Conservation (phyloP, 2,797 vertebrate genomes). For the Megaceryle alcyon region DNA sequence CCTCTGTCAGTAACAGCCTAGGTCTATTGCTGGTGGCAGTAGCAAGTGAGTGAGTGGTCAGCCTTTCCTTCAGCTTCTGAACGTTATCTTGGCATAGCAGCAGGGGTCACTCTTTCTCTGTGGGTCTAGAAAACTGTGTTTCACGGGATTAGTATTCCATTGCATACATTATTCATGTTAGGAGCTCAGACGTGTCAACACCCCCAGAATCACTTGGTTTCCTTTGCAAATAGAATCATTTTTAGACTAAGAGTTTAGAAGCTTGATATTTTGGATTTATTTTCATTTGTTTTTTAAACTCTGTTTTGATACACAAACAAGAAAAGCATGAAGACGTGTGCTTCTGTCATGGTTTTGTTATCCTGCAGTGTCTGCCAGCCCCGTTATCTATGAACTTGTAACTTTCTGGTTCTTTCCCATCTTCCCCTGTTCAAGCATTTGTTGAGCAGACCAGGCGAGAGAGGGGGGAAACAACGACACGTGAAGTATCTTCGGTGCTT, state of each 20-base stretch:
- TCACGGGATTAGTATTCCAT: background rate
- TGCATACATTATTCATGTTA: background rate
- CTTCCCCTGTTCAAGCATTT: background rate
- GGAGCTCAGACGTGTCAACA: background rate
- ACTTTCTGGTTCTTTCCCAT: background rate
- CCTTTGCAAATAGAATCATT: background rate
- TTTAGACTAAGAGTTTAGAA: background rate
- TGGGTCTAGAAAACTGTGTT: background rate
- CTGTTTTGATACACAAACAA: background rate
- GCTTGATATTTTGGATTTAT: background rate
- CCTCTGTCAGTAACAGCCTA: background rate
- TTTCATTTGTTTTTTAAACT: background rate
- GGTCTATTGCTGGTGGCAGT: background rate
- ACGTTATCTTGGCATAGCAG: background rate
- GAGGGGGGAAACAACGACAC: background rate
- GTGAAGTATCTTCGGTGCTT: background rate
- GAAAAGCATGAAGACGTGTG: background rate
- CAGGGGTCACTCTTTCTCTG: background rate
- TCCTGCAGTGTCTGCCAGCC: background rate
- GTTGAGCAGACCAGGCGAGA: background rate
- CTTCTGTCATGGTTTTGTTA: background rate
- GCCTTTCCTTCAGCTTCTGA: background rate
- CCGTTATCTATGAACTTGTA: background rate
- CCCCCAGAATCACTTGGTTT: background rate
- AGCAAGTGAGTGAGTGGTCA: background rate